Conservation (phyloP, 2,888 invertebrate genomes). For the Harpalus rubripes region DNA sequence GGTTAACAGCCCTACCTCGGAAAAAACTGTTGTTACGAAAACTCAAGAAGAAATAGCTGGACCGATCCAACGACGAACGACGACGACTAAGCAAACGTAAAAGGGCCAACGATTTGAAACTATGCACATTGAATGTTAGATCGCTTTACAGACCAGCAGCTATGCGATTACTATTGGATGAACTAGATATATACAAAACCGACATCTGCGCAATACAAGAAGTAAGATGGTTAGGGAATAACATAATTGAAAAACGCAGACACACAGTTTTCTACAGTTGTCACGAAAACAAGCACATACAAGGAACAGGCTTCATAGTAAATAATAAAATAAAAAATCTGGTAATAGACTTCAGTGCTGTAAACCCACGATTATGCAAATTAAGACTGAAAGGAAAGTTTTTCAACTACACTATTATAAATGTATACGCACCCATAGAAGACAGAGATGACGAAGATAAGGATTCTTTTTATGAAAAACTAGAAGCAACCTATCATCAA, state of each 20-base stretch:
- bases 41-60: background rate
- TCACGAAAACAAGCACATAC: conserved; percentile 20
- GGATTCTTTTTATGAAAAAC: background rate
- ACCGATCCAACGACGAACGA: background rate
- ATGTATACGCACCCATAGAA: background rate
- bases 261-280: conserved; percentile 30
- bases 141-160: conserved; percentile 12
- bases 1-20: background rate
- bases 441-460: background rate
- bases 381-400: background rate
- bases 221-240: too few species aligned
- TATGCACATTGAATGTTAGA: conserved; percentile 18
- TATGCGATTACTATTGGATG: background rate
- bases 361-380: conserved; percentile 67
- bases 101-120: conserved; percentile 1
- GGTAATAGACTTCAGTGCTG: conserved; percentile 64
- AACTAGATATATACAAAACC: conserved; percentile 11
- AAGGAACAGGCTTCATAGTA: conserved; percentile 27
- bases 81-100: background rate
- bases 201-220: conserved; percentile 33
- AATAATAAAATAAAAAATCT: conserved; percentile 31
- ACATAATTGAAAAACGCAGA: conserved; percentile 4
- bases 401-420: background rate
- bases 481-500: background rate
- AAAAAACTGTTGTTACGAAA: background rate